phyloP scores from a whole-genome alignment of 1,140 invertebrate genomes.

The Telenomus remus region DNA sequence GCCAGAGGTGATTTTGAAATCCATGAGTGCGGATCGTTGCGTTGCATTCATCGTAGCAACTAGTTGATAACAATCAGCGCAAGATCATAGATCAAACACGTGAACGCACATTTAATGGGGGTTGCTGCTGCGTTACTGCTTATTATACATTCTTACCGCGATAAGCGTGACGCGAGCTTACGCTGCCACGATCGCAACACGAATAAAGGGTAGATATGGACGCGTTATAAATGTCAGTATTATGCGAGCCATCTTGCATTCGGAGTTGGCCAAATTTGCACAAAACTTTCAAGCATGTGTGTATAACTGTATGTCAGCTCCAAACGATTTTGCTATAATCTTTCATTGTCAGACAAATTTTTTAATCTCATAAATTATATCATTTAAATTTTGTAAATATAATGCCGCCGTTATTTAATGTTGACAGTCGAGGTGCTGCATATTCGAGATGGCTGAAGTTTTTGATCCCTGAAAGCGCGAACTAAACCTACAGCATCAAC shows the following conservation, averaged over 20 bases:
- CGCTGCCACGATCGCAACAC: slow-evolving; percentile 65
- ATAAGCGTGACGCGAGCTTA: slow-evolving; percentile 66
- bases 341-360: background rate
- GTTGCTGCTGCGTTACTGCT: slow-evolving; percentile 64
- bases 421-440: slow-evolving; percentile 44
- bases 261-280: slow-evolving; percentile 61
- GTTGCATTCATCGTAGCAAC: slow-evolving; percentile 52
- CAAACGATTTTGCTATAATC: slow-evolving; percentile 3
- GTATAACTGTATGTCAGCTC: slow-evolving; percentile 13
- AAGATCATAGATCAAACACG: slow-evolving; percentile 75
- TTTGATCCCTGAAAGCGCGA: slow-evolving; percentile 44
- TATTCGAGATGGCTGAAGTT: slow-evolving; percentile 54
- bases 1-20: slow-evolving; percentile 47
- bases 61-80: slow-evolving; percentile 55
- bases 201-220: slow-evolving; percentile 74
- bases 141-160: slow-evolving; percentile 74
- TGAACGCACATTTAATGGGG: slow-evolving; percentile 65
- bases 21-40: slow-evolving; percentile 39
- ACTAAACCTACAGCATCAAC: slow-evolving; percentile 11
- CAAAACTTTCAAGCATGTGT: slow-evolving; percentile 55
- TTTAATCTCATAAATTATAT: too few relatives aligned
- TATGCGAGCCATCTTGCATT: slow-evolving; percentile 70
- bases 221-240: slow-evolving; percentile 75
- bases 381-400: too few relatives aligned
- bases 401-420: too few relatives aligned